phyloP scores from a whole-genome alignment of 1,140 invertebrate species.

The Diprion similis region DNA sequence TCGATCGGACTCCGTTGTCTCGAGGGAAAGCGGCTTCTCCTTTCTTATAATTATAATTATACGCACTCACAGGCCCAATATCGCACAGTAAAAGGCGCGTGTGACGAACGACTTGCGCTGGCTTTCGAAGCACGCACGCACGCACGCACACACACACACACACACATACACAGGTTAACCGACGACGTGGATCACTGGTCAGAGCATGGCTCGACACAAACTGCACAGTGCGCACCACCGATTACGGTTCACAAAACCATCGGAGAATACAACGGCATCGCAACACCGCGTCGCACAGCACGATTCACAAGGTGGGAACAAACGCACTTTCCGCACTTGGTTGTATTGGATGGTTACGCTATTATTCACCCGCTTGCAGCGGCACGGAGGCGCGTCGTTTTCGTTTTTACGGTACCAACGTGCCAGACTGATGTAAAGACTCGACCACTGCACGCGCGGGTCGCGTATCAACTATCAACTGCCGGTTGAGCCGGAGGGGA shows the following conservation, averaged over 20 bases:
- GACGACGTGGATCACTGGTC: too few species aligned
- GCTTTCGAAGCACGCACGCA: constrained; percentile 22
- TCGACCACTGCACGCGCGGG: constrained; percentile 30
- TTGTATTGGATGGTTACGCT: too few species aligned
- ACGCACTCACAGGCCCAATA: not conserved
- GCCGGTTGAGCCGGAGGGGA: constrained; percentile 34
- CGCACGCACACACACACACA: constrained; percentile 11
- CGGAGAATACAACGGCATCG: constrained; percentile 1
- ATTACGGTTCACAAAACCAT: not conserved
- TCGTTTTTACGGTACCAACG: too few species aligned
- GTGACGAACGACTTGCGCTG: too few species aligned
- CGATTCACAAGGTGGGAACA: not conserved
- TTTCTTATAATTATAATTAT: too few species aligned
- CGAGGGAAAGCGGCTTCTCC: not conserved
- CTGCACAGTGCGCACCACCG: too few species aligned
- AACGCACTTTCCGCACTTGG: too few species aligned
- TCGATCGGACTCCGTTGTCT: constrained; percentile 23
- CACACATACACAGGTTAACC: too few species aligned
- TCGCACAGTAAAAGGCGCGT: not conserved
- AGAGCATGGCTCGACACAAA: too few species aligned
- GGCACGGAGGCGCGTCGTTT: too few species aligned
- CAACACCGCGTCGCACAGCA: not conserved
- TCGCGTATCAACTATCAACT: constrained; percentile 50
- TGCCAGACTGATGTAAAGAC: not conserved
- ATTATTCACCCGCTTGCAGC: too few species aligned